Evolutionary conservation across 1,140 invertebrate species (phyloP).

Genomic region (Holcopasites calliopsidis): DNA sequence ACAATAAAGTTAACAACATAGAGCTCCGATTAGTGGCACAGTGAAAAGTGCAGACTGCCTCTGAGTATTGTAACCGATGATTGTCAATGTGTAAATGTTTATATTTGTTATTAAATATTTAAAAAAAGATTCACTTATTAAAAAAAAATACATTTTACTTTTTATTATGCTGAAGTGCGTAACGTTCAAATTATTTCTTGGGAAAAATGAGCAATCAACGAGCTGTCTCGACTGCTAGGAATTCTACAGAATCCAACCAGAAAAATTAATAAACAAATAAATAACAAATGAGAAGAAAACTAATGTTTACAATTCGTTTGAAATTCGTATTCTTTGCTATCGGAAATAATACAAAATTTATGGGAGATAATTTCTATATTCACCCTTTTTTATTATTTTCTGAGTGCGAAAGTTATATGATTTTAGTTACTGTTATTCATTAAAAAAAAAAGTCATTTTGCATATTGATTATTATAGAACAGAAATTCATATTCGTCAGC

Average conservation of each 20-base stretch:
- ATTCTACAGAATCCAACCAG: neutral
- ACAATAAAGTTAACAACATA: neutral
- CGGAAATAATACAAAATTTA: no score
- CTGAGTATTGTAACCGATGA: neutral
- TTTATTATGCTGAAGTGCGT: neutral
- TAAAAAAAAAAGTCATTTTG: no score
- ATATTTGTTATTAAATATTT: conserved; percentile 20
- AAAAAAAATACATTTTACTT: neutral
- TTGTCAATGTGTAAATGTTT: conserved; percentile 7
- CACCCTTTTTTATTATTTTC: no score
- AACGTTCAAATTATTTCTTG: neutral
- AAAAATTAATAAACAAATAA: neutral
- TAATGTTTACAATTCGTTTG: conserved; percentile 3
- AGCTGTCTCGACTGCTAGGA: neutral
- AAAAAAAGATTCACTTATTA: neutral
- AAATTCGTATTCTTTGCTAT: neutral
- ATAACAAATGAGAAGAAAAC: neutral
- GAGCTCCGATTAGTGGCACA: neutral
- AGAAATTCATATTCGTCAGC: no score
- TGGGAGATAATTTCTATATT: no score
- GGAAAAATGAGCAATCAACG: neutral
- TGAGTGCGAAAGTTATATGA: no score
- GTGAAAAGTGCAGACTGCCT: neutral
- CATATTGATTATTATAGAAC: no score
- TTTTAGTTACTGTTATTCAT: no score